Base-by-base conservation (phyloP, 2,888 invertebrate genomes). In the Pyrrhosoma nymphula region DNA sequence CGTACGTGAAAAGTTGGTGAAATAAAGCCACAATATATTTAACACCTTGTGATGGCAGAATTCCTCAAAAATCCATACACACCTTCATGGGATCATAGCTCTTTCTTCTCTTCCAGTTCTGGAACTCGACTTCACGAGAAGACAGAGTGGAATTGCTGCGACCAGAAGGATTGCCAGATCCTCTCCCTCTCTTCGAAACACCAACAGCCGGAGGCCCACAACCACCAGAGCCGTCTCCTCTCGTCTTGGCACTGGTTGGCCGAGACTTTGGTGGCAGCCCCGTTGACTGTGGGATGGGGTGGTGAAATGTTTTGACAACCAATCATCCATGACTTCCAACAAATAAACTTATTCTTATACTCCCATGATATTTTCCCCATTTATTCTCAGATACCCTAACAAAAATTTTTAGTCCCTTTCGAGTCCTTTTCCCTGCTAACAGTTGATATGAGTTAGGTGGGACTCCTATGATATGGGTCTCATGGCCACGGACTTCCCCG, bases 21-120 rank as follows among this genome's bases (percentile, higher is more conserved):
- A n/a, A n/a, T n/a, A n/a, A n/a, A n/a, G n/a, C n/a, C n/a, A n/a
- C n/a, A n/a, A n/a, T n/a, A n/a, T n/a, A n/a, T n/a, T n/a, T n/a
- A n/a, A n/a, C n/a, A n/a, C n/a, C 47, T 4, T 8, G 8, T 47
- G 47, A 47, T 60, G 18, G 16, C 60, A 60, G 60, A 60, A 60
- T 18, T 18, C 4, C 60, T 23, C n/a, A 60, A 60, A 60, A 16
- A 20, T 60, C 16, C 60, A 20, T 60, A 60, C 93, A 4, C 23
- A 93, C 93, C 93, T 98, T 98, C 98, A 99, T 98, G 56, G 99
- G 99, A 97, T 99, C 99, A 97, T 99, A 99, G 96, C 98, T 99
- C 96, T 99, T 99, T 96, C 99, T 97, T 95, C 99, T 98, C 96
- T 99, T 99, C 99, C 99, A 99, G 97, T 99, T 99, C 97, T 99